These are phyloP conservation scores for Anthoptus insignis DNA, from an alignment of 2,888 invertebrate genomes.

Conservation along the genomic window DNA sequence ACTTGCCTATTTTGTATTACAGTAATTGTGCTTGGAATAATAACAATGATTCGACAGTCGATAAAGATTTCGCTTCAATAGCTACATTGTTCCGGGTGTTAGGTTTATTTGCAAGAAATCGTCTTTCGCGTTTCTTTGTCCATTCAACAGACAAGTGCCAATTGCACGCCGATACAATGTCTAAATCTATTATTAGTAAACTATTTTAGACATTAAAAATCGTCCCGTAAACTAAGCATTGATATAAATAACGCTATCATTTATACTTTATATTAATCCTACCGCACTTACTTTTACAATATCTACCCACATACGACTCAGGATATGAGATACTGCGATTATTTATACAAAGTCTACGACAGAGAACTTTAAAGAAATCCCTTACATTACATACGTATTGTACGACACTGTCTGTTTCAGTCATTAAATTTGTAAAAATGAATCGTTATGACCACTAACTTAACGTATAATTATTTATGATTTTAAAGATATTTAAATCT, in stretches of 20 bases:
- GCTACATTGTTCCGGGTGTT: constrained; percentile 18
- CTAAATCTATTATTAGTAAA: constrained; percentile 67
- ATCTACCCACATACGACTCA: constrained; percentile 72
- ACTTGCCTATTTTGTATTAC: constrained; percentile 67
- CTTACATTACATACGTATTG: constrained; percentile 67
- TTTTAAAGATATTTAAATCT: constrained; percentile 68
- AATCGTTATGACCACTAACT: constrained; percentile 71
- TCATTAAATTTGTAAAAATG: constrained; percentile 80
- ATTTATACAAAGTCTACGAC: constrained; percentile 75
- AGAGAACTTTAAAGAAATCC: constrained; percentile 66
- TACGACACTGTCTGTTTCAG: constrained; percentile 78
- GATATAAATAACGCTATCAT: constrained; percentile 84
- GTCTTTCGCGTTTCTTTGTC: constrained; percentile 16
- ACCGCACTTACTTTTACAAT: constrained; percentile 75
- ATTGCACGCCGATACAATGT: constrained; percentile 69
- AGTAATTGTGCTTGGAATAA: constrained; percentile 32
- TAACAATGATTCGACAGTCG: constrained; percentile 16
- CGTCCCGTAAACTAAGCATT: constrained; percentile 80
- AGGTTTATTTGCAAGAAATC: constrained; percentile 20
- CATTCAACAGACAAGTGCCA: constrained; percentile 76
- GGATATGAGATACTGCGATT: constrained; percentile 75
- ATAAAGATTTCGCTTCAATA: constrained; percentile 40
- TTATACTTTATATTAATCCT: constrained; percentile 80
- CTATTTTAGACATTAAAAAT: constrained; percentile 81
- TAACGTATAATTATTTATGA: constrained; percentile 66